Conservation (phyloP, 2,797 vertebrate species). For the Lophotriccus pileatus region DNA sequence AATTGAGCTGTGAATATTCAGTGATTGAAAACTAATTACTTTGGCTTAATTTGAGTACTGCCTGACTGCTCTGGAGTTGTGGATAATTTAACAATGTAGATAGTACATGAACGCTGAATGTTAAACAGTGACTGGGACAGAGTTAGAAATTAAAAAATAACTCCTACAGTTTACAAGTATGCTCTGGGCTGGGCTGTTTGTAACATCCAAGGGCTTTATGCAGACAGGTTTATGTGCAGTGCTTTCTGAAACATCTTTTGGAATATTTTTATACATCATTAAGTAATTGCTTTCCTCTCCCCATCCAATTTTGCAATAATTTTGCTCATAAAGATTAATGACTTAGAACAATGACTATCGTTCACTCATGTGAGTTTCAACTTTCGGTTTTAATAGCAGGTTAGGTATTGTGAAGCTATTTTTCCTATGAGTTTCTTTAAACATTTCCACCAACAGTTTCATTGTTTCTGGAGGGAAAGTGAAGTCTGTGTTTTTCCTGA, state of each 20-base stretch:
- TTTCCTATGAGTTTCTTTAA: conserved; percentile 30
- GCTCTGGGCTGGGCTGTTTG: not conserved
- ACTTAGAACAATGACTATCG: not conserved
- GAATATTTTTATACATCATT: conserved; percentile 8
- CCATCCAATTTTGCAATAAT: conserved; percentile 14
- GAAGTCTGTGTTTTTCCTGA: not conserved
- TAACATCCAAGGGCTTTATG: not conserved
- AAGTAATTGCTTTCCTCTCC: conserved; percentile 44
- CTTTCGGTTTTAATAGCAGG: not conserved
- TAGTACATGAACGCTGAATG: conserved; percentile 64
- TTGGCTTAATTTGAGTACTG: conserved; percentile 75
- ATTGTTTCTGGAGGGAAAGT: not conserved
- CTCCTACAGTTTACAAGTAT: not conserved
- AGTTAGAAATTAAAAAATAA: conserved; percentile 13
- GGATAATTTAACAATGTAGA: conserved; percentile 74
- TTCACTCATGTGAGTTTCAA: not conserved
- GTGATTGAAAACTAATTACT: conserved; percentile 78
- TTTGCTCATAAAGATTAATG: conserved; percentile 64
- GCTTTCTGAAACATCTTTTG: not conserved
- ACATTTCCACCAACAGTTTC: not conserved
- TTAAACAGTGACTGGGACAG: conserved; percentile 57
- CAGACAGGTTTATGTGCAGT: not conserved
- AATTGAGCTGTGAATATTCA: conserved; percentile 79
- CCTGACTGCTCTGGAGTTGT: conserved; percentile 72
- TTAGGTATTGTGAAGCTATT: not conserved